Evolutionary conservation across 1,140 invertebrate genomes (phyloP).

Genomic region (Drosophila nikananu): DNA sequence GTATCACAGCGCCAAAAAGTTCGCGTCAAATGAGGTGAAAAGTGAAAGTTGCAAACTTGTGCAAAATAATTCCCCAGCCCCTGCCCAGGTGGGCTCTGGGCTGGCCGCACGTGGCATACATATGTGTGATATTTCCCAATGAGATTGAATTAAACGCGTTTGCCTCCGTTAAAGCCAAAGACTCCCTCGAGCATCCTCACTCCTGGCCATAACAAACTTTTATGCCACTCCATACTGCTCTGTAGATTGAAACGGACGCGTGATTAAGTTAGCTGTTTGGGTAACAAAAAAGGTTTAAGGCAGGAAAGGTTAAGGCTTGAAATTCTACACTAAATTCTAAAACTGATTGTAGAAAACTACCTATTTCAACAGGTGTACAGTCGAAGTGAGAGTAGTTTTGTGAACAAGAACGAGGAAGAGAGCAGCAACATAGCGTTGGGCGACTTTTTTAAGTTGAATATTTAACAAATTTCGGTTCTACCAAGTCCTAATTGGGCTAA

Average conservation of each 20-base stretch:
- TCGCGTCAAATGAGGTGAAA: constrained; percentile 65
- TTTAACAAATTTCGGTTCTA: neutral
- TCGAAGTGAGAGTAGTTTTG: neutral
- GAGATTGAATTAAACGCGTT: constrained; percentile 47
- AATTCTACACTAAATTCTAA: neutral
- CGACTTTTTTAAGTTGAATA: neutral
- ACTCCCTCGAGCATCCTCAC: constrained; percentile 24
- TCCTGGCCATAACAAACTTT: constrained; percentile 24
- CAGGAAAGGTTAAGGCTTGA: constrained; percentile 8
- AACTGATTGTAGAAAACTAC: neutral
- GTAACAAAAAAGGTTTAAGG: neutral
- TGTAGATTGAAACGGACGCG: constrained; percentile 19
- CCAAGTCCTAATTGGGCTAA: neutral
- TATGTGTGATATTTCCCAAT: constrained; percentile 56
- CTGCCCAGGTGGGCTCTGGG: constrained; percentile 17
- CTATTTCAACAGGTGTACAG: constrained; percentile 13
- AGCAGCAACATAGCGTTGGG: neutral
- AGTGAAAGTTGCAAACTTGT: constrained; percentile 67
- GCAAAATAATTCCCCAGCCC: constrained; percentile 32
- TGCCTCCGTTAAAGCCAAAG: constrained; percentile 17
- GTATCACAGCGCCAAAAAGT: constrained; percentile 49
- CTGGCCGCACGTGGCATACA: constrained; percentile 44
- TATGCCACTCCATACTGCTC: constrained; percentile 11
- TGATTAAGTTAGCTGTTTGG: constrained; percentile 18
- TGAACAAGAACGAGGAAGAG: neutral